Evolutionary conservation across 2,888 invertebrate species (phyloP), one percentile per base, ranked within the genome.

Genomic region (Pyrocoelia pectoralis): DNA sequence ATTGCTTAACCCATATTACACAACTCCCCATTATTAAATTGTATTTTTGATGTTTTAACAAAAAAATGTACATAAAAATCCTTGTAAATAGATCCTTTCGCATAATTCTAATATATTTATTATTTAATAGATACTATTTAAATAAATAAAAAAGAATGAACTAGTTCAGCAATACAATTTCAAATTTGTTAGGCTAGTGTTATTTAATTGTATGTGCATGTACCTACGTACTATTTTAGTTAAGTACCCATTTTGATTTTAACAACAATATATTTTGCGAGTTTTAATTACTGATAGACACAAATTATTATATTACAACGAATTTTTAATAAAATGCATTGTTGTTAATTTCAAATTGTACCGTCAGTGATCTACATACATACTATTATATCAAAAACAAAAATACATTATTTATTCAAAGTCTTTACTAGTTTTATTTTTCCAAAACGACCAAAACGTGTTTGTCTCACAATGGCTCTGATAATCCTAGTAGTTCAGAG

Each of bases 341-440:
- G 68, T 70, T 71, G 69, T 70, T 70, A 69, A 61, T 67, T 68
- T 72, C 56, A 60, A 66, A 69, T 66, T 59, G 68, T 72, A 68
- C 66, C 72, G 69, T 73, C 74, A 73, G 73, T 76, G 74, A 77
- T 76, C 72, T 68, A 70, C 76, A 76, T 50, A 40, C 24, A 72
- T 76, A 74, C 73, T 76, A 73, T 73, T 74, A 74, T 76, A 77
- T 76, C 73, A 76, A 69, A 72, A 73, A 76, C 48, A 77, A 77
- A 79, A 77, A 79, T 74, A 71, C 73, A 79, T 79, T 78, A 79
- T 79, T 79, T 79, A 79, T 79, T 79, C 76, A 73, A 76, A 40
- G 40, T 54, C 10, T 13, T 49, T 48, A 18, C 10, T 43, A 14
- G 28, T 53, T 46, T 53, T 18, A 14, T 33, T 53, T 29, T 24